Conservation (phyloP, 2,113 vertebrate genomes). For the Blennius ocellaris region DNA sequence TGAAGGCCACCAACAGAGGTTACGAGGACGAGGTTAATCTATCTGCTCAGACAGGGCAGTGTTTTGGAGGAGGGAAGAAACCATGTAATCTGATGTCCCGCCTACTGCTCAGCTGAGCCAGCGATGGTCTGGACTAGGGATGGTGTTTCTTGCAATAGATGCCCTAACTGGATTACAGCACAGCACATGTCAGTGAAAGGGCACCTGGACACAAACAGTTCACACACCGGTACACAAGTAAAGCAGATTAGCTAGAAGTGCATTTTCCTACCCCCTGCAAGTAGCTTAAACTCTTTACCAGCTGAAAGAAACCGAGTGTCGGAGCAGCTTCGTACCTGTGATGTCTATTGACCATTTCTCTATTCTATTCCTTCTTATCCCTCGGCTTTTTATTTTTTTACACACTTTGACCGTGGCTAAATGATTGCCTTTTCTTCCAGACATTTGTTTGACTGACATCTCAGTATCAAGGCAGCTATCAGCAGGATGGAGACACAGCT, state of each 20-base stretch:
- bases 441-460: constrained; percentile 14
- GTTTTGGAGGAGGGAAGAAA: constrained; percentile 15
- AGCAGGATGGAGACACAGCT: constrained; percentile 51
- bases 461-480: background rate
- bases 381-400: background rate
- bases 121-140: constrained; percentile 21
- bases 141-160: constrained; percentile 30
- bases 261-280: constrained; percentile 28
- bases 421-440: constrained; percentile 42
- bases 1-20: constrained; percentile 21
- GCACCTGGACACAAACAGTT: constrained; percentile 31
- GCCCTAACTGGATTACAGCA: constrained; percentile 68
- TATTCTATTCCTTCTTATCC: background rate
- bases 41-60: constrained; percentile 34
- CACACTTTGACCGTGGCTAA: constrained; percentile 14
- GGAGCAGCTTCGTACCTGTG: background rate
- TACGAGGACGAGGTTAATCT: constrained; percentile 51
- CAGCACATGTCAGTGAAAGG: constrained; percentile 54
- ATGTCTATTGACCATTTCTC: background rate
- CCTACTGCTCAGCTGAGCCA: constrained; percentile 33
- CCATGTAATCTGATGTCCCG: constrained; percentile 61
- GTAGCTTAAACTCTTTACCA: constrained; percentile 45
- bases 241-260: constrained; percentile 44
- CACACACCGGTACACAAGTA: constrained; percentile 17
- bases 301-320: constrained; percentile 3